Conservation (phyloP, 1,140 invertebrate genomes). For the Papilio dardanus region DNA sequence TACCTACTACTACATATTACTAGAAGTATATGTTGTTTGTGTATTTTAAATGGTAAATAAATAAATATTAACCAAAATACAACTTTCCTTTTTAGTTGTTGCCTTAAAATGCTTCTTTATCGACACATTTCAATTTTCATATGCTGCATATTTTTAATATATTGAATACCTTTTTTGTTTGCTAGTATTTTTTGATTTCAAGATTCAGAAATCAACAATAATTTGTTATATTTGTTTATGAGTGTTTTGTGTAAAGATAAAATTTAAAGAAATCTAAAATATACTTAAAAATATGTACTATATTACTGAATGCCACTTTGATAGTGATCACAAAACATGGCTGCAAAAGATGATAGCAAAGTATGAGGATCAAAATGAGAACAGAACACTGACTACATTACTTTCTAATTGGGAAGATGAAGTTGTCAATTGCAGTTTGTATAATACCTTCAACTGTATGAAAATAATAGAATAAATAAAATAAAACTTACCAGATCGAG, state of each 20-base stretch:
- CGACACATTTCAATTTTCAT: neutral
- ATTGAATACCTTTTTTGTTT: neutral
- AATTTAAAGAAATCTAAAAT: neutral
- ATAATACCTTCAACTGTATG: conserved; percentile 29
- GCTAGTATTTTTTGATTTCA: neutral
- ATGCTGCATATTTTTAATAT: neutral
- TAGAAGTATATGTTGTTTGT: neutral
- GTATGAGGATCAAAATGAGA: neutral
- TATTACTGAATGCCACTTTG: neutral
- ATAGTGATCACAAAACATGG: neutral
- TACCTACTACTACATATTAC: neutral
- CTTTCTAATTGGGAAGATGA: conserved; percentile 30
- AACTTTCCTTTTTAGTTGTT: neutral
- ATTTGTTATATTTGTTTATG: neutral
- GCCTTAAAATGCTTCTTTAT: too few relatives aligned
- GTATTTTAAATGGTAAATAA: neutral
- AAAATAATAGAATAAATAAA: conserved; percentile 34
- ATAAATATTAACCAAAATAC: neutral
- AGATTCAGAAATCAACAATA: neutral
- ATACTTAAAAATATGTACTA: neutral
- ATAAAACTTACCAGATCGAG: conserved; percentile 78
- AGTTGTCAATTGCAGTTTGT: conserved; percentile 79
- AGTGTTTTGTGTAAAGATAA: conserved; percentile 1
- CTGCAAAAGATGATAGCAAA: conserved; percentile 11
- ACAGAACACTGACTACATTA: conserved; percentile 22